Base-by-base conservation (phyloP, 2,888 invertebrate species). In the Metellina segmentata region DNA sequence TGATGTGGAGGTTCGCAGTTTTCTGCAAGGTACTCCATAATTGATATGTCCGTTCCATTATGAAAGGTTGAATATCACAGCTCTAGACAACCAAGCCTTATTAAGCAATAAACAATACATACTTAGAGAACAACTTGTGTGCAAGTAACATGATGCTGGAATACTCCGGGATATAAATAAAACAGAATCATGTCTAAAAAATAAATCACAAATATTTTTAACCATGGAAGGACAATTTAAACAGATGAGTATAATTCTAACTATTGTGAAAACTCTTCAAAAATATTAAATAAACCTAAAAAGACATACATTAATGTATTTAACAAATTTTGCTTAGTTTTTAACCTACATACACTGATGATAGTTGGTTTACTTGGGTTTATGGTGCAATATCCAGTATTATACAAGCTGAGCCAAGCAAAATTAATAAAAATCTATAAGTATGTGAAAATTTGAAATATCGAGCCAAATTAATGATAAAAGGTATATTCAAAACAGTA, bases 61-160 rank as follows among this genome's bases (percentile, higher is more conserved):
- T n/a, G n/a, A n/a, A n/a, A 34, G 34, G 34, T 34, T 34, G 34
- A 34, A 34, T 2, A 34, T 34, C 4, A 4, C 34, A 2, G 34
- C 34, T 16, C 13, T 74, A 53, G n/a, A 72, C 0, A n/a, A 8
- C 34, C 0, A 71, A n/a, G n/a, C n/a, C 4, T 48, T 71, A 11
- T 51, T 71, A 7, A 71, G 34, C 52, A 75, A 48, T 53, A 11
- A 75, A 69, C 19, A 16, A 16, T 0, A 78, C 82, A 13, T 91
- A 91, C 91, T 87, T 91, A 91, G 83, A 34, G 78, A 70, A 53
- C 48, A n/a, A 83, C 88, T 88, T 87, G 91, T 88, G 48, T 91
- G 91, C 48, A 91, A 61, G 70, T 91, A 83, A 88, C 79, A 91
- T 5, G 72, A 19, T 49, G 70, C 71, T 48, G 69, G 77, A 77